Conservation (phyloP, 2,888 invertebrate species). For the Heterodera filipjevi region DNA sequence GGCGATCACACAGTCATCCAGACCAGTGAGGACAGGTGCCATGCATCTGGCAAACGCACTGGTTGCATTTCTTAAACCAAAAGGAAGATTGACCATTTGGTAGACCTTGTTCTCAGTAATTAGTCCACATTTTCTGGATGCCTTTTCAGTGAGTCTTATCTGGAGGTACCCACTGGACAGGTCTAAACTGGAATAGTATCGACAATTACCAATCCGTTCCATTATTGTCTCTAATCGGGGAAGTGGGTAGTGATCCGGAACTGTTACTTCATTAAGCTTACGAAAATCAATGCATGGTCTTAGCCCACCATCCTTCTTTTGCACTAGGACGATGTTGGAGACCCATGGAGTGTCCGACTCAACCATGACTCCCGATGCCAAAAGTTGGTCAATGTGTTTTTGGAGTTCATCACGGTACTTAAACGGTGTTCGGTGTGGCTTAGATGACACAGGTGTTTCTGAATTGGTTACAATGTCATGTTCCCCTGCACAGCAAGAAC, state of each 20-base stretch:
- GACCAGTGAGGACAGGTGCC: slow-evolving; percentile 27
- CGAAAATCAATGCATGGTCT: slow-evolving; percentile 48
- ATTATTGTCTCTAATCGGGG: slow-evolving; percentile 26
- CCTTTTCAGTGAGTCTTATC: slow-evolving; percentile 18
- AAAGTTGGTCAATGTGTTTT: slow-evolving; percentile 45
- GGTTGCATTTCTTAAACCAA: slow-evolving; percentile 39
- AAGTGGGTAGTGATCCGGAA: slow-evolving; percentile 42
- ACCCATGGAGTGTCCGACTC: slow-evolving; percentile 49
- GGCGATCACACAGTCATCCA: slow-evolving; percentile 32
- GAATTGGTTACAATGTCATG: slow-evolving; percentile 45
- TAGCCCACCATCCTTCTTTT: slow-evolving; percentile 47
- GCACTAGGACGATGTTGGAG: slow-evolving; percentile 33
- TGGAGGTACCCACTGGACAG: slow-evolving; percentile 33
- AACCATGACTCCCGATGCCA: slow-evolving; percentile 38
- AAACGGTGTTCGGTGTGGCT: slow-evolving; percentile 41
- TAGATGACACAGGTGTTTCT: slow-evolving; percentile 33
- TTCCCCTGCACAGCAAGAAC: slow-evolving; percentile 35
- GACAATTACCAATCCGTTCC: slow-evolving; percentile 30
- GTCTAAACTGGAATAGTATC: slow-evolving; percentile 32
- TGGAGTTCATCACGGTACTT: slow-evolving; percentile 43
- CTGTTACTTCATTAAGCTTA: slow-evolving; percentile 39
- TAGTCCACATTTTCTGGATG: slow-evolving; percentile 34
- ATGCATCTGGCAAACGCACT: slow-evolving; percentile 31
- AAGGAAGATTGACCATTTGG: slow-evolving; percentile 36
- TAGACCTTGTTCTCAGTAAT: slow-evolving; percentile 32